Evolutionary conservation across 2,888 invertebrate genomes (phyloP).

Genomic region (Zhuqinia jingwanae): DNA sequence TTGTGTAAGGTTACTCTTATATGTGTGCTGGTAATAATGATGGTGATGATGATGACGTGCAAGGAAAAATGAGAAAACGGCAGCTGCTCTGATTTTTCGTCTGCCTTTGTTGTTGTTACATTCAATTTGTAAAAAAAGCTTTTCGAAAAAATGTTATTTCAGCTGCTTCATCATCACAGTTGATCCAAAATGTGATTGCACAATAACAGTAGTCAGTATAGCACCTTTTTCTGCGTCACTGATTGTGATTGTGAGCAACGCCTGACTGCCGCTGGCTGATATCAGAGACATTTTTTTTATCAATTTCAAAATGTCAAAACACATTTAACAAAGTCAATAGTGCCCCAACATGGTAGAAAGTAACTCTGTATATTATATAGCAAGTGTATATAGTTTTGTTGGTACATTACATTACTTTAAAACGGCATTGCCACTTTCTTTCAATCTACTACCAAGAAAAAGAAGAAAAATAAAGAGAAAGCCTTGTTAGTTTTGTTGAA

Average conservation of each 20-base stretch:
- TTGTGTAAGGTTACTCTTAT: constrained; percentile 6
- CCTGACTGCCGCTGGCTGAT: background rate
- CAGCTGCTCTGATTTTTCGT: constrained; percentile 3
- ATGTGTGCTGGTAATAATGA: background rate
- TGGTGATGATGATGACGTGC: background rate
- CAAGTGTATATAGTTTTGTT: no score
- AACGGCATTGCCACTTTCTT: no score
- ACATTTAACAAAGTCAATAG: background rate
- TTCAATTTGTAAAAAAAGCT: constrained; percentile 9
- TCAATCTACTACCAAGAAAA: no score
- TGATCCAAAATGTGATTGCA: background rate
- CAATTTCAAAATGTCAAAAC: constrained; percentile 18
- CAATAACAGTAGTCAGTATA: constrained; percentile 15
- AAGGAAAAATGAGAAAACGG: no score
- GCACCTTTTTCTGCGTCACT: constrained; percentile 25
- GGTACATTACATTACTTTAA: no score
- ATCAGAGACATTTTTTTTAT: background rate
- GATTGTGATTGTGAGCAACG: background rate
- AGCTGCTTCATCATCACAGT: background rate
- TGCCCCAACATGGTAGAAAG: background rate
- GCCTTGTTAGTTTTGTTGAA: background rate
- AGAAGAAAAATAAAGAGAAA: no score
- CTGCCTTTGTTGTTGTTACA: no score
- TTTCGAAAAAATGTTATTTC: no score
- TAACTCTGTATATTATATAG: no score